phyloP scores from a whole-genome alignment of 1,140 invertebrate species.

The Macrocentrus cingulum region DNA sequence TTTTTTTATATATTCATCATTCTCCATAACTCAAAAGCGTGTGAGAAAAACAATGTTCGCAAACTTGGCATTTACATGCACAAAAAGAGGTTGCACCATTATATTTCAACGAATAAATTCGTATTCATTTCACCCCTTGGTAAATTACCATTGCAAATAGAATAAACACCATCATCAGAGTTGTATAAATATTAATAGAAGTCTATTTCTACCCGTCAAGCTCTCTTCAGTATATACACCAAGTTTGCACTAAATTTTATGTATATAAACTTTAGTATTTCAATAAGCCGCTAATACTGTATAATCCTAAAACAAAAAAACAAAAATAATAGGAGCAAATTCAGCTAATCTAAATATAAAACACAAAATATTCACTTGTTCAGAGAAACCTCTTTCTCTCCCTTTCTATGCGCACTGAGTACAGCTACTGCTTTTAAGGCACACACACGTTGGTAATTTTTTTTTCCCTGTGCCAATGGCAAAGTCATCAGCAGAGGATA shows the following conservation, averaged over 20 bases:
- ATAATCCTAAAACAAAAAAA: neutral
- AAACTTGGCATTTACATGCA: conserved; percentile 22
- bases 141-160: conserved; percentile 33
- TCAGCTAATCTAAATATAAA: no score
- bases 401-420: neutral
- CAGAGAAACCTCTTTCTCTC: conserved; percentile 18
- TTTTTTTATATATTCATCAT: neutral
- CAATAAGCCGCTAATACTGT: no score
- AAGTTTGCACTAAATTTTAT: neutral
- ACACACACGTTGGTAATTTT: no score
- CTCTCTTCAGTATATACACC: neutral
- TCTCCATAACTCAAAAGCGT: neutral
- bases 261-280: neutral
- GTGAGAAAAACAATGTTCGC: conserved; percentile 16
- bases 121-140: conserved; percentile 24
- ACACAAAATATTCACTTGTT: no score
- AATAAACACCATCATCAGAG: conserved; percentile 26
- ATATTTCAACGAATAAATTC: conserved; percentile 22
- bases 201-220: conserved; percentile 16
- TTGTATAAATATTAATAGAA: conserved; percentile 32
- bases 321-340: no score
- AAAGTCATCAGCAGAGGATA: no score
- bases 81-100: neutral
- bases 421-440: no score
- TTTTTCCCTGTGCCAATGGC: no score